phyloP scores from a whole-genome alignment of 2,797 vertebrate genomes.

The Myripristis jacobus region DNA sequence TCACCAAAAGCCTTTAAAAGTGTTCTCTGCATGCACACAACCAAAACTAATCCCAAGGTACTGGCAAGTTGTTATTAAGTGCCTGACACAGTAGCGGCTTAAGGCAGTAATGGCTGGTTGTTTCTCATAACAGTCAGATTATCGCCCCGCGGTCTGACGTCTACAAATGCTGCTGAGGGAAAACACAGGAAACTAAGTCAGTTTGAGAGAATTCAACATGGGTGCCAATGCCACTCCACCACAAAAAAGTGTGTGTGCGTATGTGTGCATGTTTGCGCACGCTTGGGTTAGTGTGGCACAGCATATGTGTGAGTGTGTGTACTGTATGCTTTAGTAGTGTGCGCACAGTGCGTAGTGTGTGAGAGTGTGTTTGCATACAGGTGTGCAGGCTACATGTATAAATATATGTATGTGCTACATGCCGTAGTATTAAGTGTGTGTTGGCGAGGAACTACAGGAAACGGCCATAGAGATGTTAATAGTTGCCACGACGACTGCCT shows the following conservation, averaged over 20 bases:
- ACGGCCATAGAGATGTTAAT: constrained; percentile 39
- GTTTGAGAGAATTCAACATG: constrained; percentile 60
- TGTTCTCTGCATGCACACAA: constrained; percentile 21
- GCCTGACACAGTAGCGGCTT: constrained; percentile 58
- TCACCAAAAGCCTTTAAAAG: constrained; percentile 15
- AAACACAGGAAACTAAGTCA: constrained; percentile 73
- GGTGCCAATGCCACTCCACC: constrained; percentile 61
- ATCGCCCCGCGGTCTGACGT: constrained; percentile 57
- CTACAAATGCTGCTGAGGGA: constrained; percentile 51
- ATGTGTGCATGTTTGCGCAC: background rate
- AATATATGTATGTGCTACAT: constrained; percentile 19
- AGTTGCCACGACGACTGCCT: constrained; percentile 52
- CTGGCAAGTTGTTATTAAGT: constrained; percentile 53
- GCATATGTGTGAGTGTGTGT: constrained; percentile 21
- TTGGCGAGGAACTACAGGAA: constrained; percentile 31
- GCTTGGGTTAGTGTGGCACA: constrained; percentile 9
- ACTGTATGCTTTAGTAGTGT: constrained; percentile 13
- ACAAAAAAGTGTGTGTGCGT: constrained; percentile 30
- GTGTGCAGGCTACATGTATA: constrained; percentile 15
- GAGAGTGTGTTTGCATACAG: no score
- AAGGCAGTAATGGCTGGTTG: constrained; percentile 53
- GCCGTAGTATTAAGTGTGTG: constrained; percentile 1
- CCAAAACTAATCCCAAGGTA: constrained; percentile 61
- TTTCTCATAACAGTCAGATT: constrained; percentile 75
- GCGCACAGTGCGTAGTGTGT: no score